A percentile compares a stretch with the other conserved stretches of the same genome.
phyloP scores from a whole-genome alignment of 2,888 invertebrate genomes.

The Aleiodes testaceus region DNA sequence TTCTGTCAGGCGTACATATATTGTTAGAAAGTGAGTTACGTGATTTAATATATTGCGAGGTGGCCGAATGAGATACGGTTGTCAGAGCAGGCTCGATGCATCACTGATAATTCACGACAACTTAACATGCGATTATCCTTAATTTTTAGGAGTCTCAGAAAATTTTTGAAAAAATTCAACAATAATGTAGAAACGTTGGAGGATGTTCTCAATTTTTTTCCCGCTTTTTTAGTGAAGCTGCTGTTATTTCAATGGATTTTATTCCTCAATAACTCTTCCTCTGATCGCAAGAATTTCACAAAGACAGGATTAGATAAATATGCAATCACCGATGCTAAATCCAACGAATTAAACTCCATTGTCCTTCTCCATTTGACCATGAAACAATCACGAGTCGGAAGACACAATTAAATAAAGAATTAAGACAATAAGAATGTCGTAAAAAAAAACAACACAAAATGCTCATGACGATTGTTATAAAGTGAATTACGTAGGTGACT shows the following conservation, averaged over 20 bases:
- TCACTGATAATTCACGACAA: slow-evolving; percentile 28
- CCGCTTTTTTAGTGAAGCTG: background rate
- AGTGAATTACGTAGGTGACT: slow-evolving; percentile 46
- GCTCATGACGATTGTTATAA: slow-evolving; percentile 33
- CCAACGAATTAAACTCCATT: background rate
- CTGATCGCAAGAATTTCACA: no score
- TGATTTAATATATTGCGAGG: slow-evolving; percentile 51
- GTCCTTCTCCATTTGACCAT: slow-evolving; percentile 11
- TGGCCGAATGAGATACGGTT: slow-evolving; percentile 15
- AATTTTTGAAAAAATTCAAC: no score
- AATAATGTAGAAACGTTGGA: no score
- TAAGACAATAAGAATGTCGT: background rate
- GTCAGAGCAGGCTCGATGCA: slow-evolving; percentile 20
- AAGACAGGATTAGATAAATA: no score
- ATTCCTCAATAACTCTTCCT: background rate
- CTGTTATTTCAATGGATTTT: slow-evolving; percentile 9
- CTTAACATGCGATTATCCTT: slow-evolving; percentile 22
- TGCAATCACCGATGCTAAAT: no score
- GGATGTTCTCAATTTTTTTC: no score
- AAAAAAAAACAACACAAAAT: background rate
- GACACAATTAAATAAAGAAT: slow-evolving; percentile 15
- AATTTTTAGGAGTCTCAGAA: background rate
- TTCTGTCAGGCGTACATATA: slow-evolving; percentile 13
- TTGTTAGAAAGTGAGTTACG: slow-evolving; percentile 62
- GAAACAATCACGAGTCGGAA: slow-evolving; percentile 2